These are phyloP conservation scores for Hystrix brachyura DNA, from an alignment of 2,113 vertebrate species.

Conservation along the genomic window DNA sequence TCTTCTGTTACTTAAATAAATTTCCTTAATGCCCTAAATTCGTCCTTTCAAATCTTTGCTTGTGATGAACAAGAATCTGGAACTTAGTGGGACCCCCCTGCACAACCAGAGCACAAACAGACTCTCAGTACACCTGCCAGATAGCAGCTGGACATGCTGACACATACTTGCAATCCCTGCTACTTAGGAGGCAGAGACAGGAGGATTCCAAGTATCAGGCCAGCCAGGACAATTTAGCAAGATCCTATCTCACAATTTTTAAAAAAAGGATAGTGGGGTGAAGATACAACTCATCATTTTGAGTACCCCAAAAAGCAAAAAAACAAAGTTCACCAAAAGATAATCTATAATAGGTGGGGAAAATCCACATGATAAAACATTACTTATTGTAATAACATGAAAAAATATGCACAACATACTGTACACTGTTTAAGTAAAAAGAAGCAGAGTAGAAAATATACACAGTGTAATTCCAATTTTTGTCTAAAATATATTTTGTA, in stretches of 20 bases:
- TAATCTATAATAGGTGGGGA: neutral
- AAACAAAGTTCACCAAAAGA: neutral
- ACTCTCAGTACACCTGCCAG: no score
- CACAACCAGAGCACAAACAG: no score
- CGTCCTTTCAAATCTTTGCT: no score
- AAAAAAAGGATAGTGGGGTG: neutral
- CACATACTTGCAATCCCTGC: neutral
- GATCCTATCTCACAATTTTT: neutral
- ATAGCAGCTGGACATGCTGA: no score
- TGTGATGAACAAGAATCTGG: no score
- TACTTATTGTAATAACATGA: neutral
- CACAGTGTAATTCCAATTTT: constrained; percentile 12
- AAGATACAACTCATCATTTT: neutral
- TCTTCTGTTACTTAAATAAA: no score
- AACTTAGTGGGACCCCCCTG: no score
- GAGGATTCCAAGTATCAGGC: neutral
- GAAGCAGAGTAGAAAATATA: neutral
- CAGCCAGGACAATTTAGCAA: neutral
- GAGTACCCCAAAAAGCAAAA: neutral
- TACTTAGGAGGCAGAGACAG: neutral
- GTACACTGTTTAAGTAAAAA: constrained; percentile 3
- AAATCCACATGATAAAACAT: neutral
- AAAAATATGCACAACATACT: constrained; percentile 41
- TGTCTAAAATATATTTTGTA: constrained; percentile 35
- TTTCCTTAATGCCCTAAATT: no score